Base-by-base conservation (phyloP, 2,888 invertebrate genomes). In the Erynnis tages region DNA sequence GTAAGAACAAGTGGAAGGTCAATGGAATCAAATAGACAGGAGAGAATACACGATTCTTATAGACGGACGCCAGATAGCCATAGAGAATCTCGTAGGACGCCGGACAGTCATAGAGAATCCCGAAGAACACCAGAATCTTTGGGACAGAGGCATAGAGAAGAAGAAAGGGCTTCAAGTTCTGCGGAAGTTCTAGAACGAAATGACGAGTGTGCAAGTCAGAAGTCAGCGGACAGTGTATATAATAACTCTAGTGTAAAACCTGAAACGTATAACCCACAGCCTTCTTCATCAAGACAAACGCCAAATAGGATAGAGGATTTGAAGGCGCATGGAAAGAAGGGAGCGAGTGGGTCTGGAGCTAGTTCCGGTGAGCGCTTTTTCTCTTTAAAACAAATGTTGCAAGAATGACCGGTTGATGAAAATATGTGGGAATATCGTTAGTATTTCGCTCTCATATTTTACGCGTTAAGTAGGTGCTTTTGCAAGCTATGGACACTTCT, bases 201-300 rank as follows among this genome's bases (percentile, higher is more conserved):
- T 44, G 85, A 87, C 57, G 88, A 89, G 55, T 84, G 71, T 64
- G 80, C 83, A 17, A 88, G 88, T 66, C 89, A 89, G 58, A 89
- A 89, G 57, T 88, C 88, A 8, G 83, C 75, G 17, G 92, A 92
- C 66, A 91, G 92, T 61, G 91, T 92, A 2, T 92, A 92, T 62
- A 91, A 91, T 61, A n/a, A n/a, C n/a, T 87, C 91, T 0, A 91
- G 88, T 55, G 88, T 85, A 11, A 85, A 87, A 59, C 65, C 73
- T 4, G 90, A 90, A 40, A 60, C 71, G 0, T 80, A 77, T 54
- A 77, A 76, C 50, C 84, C 87, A n/a, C 89, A 86, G 43, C 85
- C 88, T 0, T 87, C 90, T 1, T 91, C 91, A 0, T 82, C 86
- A n/a, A 73, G 87, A 65, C 80, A 84, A 53, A 80, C 88, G 1